These are phyloP conservation scores for Zaprionus vittiger DNA, from an alignment of 1,140 invertebrate genomes.

Conservation along the genomic window DNA sequence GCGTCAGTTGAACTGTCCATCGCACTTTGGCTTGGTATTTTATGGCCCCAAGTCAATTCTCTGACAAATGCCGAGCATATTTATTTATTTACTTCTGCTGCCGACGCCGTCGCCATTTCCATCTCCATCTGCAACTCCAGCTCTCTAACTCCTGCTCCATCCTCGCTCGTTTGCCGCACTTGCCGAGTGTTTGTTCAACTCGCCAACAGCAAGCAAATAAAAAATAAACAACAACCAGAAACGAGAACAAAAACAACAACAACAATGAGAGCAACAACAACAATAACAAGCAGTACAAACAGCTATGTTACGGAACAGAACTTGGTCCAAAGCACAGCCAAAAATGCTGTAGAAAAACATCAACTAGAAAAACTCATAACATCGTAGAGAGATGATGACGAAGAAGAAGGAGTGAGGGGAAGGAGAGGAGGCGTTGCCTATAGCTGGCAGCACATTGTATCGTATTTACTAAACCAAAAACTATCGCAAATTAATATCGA, in stretches of 20 bases:
- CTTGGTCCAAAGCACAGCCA: not conserved
- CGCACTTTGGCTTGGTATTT: conserved; percentile 68
- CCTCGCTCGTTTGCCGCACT: conserved; percentile 62
- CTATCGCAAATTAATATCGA: conserved; percentile 39
- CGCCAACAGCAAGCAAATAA: conserved; percentile 53
- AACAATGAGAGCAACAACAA: conserved; percentile 11
- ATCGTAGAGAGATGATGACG: not conserved
- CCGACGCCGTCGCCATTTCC: conserved; percentile 38
- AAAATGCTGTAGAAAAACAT: conserved; percentile 3
- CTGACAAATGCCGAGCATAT: conserved; percentile 80
- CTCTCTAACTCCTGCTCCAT: not conserved
- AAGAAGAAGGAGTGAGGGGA: not conserved
- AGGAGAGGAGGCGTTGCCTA: not conserved
- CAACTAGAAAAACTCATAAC: not conserved
- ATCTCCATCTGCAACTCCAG: not conserved
- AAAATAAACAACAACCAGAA: conserved; percentile 6
- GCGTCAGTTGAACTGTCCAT: conserved; percentile 37
- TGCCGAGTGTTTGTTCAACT: conserved; percentile 75
- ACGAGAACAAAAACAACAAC: conserved; percentile 16
- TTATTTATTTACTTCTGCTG: conserved; percentile 77
- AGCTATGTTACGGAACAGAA: not conserved
- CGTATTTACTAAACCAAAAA: conserved; percentile 16
- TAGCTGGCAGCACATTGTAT: not conserved
- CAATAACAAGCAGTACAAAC: conserved; percentile 11
- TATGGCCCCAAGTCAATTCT: conserved; percentile 81